A percentile compares a stretch with the other conserved stretches of the same genome.
Evolutionary conservation across 2,797 vertebrate species (phyloP).

Genomic region (Manis crassicaudata): DNA sequence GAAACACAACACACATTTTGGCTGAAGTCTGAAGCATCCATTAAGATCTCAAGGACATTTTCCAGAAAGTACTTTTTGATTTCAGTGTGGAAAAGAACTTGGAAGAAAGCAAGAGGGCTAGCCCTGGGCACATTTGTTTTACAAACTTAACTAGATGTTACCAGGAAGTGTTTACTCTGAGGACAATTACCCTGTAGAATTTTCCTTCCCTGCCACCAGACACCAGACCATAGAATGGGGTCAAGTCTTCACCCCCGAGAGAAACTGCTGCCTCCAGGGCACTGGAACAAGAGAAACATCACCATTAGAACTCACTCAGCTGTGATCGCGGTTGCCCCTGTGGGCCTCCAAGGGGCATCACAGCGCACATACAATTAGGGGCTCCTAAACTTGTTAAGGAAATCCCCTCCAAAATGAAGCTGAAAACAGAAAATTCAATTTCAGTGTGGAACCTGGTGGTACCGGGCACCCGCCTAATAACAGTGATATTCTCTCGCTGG

Average conservation of each 20-base stretch:
- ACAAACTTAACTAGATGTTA: slow-evolving; percentile 38
- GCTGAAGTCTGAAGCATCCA: neutral
- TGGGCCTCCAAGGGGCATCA: neutral
- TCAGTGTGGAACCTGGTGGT: neutral
- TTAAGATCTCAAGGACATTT: neutral
- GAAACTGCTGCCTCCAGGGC: slow-evolving; percentile 90
- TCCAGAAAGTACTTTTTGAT: slow-evolving; percentile 49
- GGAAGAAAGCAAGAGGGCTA: slow-evolving; percentile 34
- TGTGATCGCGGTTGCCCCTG: rapidly evolving
- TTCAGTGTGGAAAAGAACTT: neutral
- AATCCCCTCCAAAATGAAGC: neutral
- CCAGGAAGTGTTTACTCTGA: rapidly evolving
- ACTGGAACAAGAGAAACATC: slow-evolving; percentile 82
- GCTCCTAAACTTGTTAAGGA: neutral
- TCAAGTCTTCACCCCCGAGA: slow-evolving; percentile 91
- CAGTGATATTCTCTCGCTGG: rapidly evolving
- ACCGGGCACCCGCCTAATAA: neutral
- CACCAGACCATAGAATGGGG: slow-evolving; percentile 93
- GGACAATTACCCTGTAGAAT: slow-evolving; percentile 91
- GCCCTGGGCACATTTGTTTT: slow-evolving; percentile 15
- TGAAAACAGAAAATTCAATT: neutral
- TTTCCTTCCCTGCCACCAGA: slow-evolving; percentile 92
- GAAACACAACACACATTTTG: neutral
- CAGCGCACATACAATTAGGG: rapidly evolving
- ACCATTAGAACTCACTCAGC: neutral